A percentile compares a stretch with the other conserved stretches of the same genome.
phyloP scores from a whole-genome alignment of 2,797 vertebrate genomes.

The Strix occidentalis region DNA sequence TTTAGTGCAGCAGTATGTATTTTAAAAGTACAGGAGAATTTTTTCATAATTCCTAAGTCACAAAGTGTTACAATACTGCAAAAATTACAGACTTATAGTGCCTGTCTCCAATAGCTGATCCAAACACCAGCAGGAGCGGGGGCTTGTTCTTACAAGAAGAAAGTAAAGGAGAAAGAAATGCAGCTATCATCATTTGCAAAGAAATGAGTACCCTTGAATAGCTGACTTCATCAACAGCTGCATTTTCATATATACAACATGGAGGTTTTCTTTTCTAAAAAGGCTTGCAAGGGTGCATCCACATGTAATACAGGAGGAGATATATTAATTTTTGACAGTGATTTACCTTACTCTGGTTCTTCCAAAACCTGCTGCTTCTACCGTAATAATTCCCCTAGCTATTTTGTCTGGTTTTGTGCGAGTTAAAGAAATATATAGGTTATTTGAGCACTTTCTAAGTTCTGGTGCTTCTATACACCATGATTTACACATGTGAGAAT shows the following conservation, averaged over 20 bases:
- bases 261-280: not conserved
- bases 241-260: not conserved
- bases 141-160: not conserved
- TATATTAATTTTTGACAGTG: not conserved
- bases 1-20: not conserved
- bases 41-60: not conserved
- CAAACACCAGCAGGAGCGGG: not conserved
- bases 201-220: not conserved
- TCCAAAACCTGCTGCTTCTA: not conserved
- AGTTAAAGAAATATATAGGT: not conserved
- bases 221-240: conserved; percentile 2
- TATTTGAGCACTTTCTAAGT: not conserved
- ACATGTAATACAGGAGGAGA: not conserved
- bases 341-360: not conserved
- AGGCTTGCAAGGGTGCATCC: not conserved
- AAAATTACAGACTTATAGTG: not conserved
- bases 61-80: not conserved
- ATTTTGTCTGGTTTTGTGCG: not conserved
- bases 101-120: not conserved
- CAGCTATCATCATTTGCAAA: not conserved
- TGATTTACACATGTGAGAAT: not conserved
- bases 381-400: not conserved
- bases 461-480: accelerated
- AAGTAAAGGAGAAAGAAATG: not conserved
- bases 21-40: not conserved